Conservation (phyloP, 2,888 invertebrate genomes). For the Scaptomyza parva region DNA sequence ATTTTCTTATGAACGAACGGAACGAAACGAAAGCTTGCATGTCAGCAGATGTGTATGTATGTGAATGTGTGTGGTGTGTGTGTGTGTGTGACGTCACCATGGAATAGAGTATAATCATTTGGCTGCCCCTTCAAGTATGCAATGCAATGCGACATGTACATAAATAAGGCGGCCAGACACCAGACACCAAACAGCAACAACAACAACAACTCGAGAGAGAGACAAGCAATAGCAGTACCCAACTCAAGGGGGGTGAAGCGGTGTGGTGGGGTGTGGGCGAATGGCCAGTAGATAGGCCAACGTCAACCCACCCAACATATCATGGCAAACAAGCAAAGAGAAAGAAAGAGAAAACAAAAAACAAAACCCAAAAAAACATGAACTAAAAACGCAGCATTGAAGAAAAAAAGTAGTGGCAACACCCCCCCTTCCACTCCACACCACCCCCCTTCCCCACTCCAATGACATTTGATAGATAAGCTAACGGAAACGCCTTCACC, state of each 20-base stretch:
- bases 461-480: too few species aligned
- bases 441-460: too few species aligned
- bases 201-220: too few species aligned
- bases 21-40: too few species aligned
- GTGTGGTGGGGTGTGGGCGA: neutral
- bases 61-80: neutral
- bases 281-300: slow-evolving; percentile 31
- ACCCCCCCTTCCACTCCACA: too few species aligned
- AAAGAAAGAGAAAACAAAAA: slow-evolving; percentile 26
- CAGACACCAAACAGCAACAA: slow-evolving; percentile 18
- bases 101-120: slow-evolving; percentile 48
- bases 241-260: neutral
- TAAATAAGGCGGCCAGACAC: slow-evolving; percentile 55
- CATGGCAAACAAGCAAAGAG: slow-evolving; percentile 42
- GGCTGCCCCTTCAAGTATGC: slow-evolving; percentile 60
- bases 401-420: too few species aligned
- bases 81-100: slow-evolving; percentile 29
- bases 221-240: slow-evolving; percentile 14
- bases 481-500: too few species aligned
- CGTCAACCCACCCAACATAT: slow-evolving; percentile 37
- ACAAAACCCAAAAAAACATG: slow-evolving; percentile 22
- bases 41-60: neutral
- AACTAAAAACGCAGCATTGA: neutral
- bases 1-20: slow-evolving; percentile 31
- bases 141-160: slow-evolving; percentile 64